Evolutionary conservation across 2,888 invertebrate genomes (phyloP), one percentile per base, ranked within the genome.

Genomic region (Xestia ashworthii): DNA sequence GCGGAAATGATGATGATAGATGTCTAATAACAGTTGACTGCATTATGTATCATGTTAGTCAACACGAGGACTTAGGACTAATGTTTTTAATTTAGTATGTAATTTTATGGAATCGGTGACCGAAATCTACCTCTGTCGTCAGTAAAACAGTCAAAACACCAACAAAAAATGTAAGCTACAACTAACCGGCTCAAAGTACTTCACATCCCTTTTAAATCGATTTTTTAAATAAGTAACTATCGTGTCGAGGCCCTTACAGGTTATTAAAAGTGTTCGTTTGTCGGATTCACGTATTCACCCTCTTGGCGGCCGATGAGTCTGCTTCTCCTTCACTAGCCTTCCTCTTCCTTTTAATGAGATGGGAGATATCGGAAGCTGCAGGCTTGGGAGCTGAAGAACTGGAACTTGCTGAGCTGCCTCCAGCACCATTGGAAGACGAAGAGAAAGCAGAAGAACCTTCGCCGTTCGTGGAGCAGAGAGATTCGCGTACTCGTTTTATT

Each of bases 311-410:
- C 0, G 97, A 95, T 0, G 95, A 93, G 41, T 97, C 97, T 0
- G 95, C 94, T 25, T 97, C 98, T 0, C 97, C 92, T 9, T 97
- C 98, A 58, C 98, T 97, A 1, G 97, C 95, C 94, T 98, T 98
- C 87, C 98, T 97, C 94, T 98, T 98, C 84, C 98, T 96, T 89
- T 98, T 98, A 83, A 99, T 98, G 78, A 99, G 97, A 94, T 99
- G 99, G 0, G 98, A 98, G 84, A 99, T 99, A 91, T 99, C 98
- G 16, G 97, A 97, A 0, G 97, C 98, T 0, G 97, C 98, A 46
- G 98, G 97, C 90, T 98, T 98, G 38, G 97, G 93, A 32, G 95
- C 93, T 8, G 95, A 80, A 0, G 94, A 89, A 62, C 92, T 90
- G 71, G 92, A 84, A 44, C 92, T 89, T 1, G 93, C 87, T 41